phyloP scores from a whole-genome alignment of 2,113 vertebrate species.

The Trematocara macrostoma region DNA sequence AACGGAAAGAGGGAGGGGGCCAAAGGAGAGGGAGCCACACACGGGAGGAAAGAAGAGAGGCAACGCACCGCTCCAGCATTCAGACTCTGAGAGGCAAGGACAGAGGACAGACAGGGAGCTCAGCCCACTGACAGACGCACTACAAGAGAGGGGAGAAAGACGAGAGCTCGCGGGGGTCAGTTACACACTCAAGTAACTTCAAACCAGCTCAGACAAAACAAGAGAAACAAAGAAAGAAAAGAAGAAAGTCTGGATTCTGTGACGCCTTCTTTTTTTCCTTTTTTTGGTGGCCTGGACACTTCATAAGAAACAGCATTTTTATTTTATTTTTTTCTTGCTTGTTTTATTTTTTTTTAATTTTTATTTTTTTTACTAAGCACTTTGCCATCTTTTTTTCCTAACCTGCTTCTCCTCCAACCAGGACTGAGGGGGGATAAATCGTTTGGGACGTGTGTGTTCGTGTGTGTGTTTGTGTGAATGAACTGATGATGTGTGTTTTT shows the following conservation, averaged over 20 bases:
- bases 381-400: constrained; percentile 21
- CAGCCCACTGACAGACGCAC: constrained; percentile 51
- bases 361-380: background rate
- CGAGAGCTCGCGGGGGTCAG: constrained; percentile 47
- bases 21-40: constrained; percentile 51
- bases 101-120: constrained; percentile 45
- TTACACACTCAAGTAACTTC: constrained; percentile 64
- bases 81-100: constrained; percentile 52
- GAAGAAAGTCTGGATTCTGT: constrained; percentile 53
- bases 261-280: background rate
- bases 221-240: constrained; percentile 35
- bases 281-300: constrained; percentile 43
- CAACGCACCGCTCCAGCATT: constrained; percentile 45
- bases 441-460: background rate
- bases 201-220: constrained; percentile 37
- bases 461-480: constrained; percentile 3
- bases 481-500: background rate
- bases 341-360: constrained; percentile 31
- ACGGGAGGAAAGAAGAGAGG: constrained; percentile 66
- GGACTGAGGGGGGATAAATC: constrained; percentile 1
- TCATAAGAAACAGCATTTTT: constrained; percentile 23
- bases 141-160: constrained; percentile 47
- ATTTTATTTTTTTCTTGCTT: background rate
- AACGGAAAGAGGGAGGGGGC: constrained; percentile 49
- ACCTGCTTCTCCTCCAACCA: background rate